phyloP scores from a whole-genome alignment of 2,888 invertebrate genomes.

The Hedya salicella region DNA sequence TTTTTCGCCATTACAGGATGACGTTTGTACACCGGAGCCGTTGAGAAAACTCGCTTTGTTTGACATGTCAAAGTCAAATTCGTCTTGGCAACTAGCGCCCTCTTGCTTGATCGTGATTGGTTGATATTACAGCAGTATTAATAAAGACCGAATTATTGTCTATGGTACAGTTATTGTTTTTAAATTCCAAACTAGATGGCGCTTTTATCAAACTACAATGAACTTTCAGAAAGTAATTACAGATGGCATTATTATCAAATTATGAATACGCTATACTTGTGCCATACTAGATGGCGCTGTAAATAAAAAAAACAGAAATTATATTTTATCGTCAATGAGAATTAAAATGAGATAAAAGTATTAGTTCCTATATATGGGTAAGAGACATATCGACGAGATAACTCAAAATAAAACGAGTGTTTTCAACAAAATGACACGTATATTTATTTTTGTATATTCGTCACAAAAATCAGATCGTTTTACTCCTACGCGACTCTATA shows the following conservation, averaged over 20 bases:
- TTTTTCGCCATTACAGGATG: conserved; percentile 61
- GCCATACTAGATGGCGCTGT: neutral
- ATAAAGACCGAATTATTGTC: conserved; percentile 29
- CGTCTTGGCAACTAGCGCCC: conserved; percentile 38
- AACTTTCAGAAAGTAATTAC: neutral
- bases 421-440: conserved; percentile 15
- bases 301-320: no score
- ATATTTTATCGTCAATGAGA: no score
- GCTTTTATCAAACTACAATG: neutral
- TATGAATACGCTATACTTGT: neutral
- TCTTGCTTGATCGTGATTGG: conserved; percentile 36
- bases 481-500: conserved; percentile 26
- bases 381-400: neutral
- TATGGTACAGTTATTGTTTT: conserved; percentile 4
- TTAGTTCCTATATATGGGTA: no score
- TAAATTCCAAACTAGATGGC: conserved; percentile 7
- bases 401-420: neutral
- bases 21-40: conserved; percentile 62
- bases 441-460: conserved; percentile 30
- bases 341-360: no score
- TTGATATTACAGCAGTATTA: conserved; percentile 22
- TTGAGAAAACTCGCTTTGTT: conserved; percentile 45
- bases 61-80: conserved; percentile 43
- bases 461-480: conserved; percentile 43
- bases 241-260: conserved; percentile 28